Base-by-base conservation (phyloP, 2,888 invertebrate species). In the Cosmia pyralina region DNA sequence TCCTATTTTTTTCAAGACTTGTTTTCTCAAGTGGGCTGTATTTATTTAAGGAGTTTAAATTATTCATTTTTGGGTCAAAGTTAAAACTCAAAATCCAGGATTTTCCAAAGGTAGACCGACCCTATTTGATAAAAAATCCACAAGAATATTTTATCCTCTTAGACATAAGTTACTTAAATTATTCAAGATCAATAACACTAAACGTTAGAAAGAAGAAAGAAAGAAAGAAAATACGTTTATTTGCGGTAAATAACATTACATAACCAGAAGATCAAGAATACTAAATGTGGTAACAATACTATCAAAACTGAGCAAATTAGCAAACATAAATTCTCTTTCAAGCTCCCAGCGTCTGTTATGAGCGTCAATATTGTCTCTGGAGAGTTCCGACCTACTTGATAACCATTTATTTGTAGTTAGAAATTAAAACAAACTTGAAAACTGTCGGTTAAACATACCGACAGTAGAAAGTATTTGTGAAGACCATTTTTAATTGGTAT, bases 371-470 rank as follows among this genome's bases (percentile, higher is more conserved):
- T 89, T 91, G 86, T 88, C 85, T 87, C 85, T 86, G 87, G 88
- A 89, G 89, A 90, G 89, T 87, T 86, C 82, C 83, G 86, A 83
- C 85, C 85, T 81, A 89, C 89, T 87, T 83, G 87, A 87, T 90
- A 87, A 85, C 83, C 88, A 88, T 89, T 88, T 89, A 91, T 92
- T 91, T 93, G 93, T 92, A 85, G 89, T 88, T 93, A 93, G 94
- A 93, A 94, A 94, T 92, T 92, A 92, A 93, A 89, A 92, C 90
- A 92, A 92, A 93, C 90, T 78, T 77, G 85, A 88, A 87, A 90
- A 89, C 88, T 82, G 87, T 85, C 83, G 79, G 84, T 85, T 79
- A 82, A 55, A 75, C 78, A 83, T 77, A 53, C 72, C 62, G 53
- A 44, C 58, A 17, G 81, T 91, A 92, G 93, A 93, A 93, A 93